Evolutionary conservation across 2,888 invertebrate genomes (phyloP).

Genomic region (Odontothrips loti): DNA sequence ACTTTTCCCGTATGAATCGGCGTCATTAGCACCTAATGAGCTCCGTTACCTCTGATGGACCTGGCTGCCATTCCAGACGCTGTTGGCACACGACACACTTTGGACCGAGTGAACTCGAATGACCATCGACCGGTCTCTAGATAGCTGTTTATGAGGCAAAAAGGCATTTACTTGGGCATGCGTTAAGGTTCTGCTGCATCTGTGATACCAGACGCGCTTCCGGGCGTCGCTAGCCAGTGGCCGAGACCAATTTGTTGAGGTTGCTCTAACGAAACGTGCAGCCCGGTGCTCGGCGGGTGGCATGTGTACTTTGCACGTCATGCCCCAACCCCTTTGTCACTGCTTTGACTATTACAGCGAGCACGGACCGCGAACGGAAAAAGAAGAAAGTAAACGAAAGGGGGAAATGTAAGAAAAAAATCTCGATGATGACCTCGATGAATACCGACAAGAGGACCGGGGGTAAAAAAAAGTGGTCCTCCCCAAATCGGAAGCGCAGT

Average conservation of each 20-base stretch:
- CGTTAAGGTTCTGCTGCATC: too few relatives aligned
- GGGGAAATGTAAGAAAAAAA: neutral
- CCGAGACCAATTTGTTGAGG: too few relatives aligned
- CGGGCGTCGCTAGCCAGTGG: too few relatives aligned
- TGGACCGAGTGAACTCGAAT: too few relatives aligned
- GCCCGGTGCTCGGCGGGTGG: neutral
- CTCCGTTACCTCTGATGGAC: neutral
- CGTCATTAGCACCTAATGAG: neutral
- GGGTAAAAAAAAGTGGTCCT: neutral
- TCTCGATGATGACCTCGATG: neutral
- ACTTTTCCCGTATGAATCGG: neutral
- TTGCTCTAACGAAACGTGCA: too few relatives aligned
- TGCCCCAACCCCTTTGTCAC: neutral
- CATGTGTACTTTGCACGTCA: neutral
- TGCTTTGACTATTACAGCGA: neutral
- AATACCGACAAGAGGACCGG: conserved; percentile 3
- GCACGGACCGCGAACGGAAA: neutral
- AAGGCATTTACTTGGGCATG: too few relatives aligned
- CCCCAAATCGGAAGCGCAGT: neutral
- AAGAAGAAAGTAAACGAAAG: neutral
- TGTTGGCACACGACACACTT: neutral
- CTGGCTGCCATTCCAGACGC: too few relatives aligned
- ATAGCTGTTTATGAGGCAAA: too few relatives aligned
- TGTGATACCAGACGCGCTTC: too few relatives aligned
- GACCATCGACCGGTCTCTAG: too few relatives aligned